These are phyloP conservation scores for Pinna nobilis DNA, from an alignment of 1,140 invertebrate species.

Conservation along the genomic window DNA sequence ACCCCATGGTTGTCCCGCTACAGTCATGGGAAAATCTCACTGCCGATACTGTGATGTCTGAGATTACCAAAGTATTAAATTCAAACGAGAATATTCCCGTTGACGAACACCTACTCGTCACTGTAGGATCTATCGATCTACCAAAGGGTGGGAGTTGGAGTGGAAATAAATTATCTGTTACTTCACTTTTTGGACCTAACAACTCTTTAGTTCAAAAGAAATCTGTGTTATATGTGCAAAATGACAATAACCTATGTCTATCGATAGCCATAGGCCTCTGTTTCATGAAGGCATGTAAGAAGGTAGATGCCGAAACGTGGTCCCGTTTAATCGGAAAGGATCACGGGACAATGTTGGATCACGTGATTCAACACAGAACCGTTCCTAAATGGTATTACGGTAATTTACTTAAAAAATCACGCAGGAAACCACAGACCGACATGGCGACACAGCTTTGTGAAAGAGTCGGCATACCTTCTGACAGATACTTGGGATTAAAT, in stretches of 20 bases:
- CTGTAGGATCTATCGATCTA: constrained; percentile 19
- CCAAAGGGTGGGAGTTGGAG: constrained; percentile 13
- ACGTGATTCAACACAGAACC: constrained; percentile 19
- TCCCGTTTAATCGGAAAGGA: constrained; percentile 12
- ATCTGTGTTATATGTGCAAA: constrained; percentile 16
- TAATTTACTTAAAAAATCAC: constrained; percentile 11
- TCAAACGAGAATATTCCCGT: constrained; percentile 22
- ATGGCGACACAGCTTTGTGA: constrained; percentile 15
- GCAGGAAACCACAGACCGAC: not conserved
- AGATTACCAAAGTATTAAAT: constrained; percentile 31
- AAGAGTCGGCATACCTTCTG: not conserved
- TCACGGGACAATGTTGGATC: not conserved
- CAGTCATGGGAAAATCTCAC: constrained; percentile 23
- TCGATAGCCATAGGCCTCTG: constrained; percentile 23
- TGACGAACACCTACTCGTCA: constrained; percentile 23
- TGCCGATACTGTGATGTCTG: constrained; percentile 23
- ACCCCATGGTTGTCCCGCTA: constrained; percentile 23
- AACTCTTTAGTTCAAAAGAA: constrained; percentile 14
- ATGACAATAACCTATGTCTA: constrained; percentile 26
- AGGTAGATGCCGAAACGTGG: constrained; percentile 16
- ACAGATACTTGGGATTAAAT: constrained; percentile 14
- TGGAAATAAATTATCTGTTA: constrained; percentile 22
- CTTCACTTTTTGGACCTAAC: constrained; percentile 16
- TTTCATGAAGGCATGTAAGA: constrained; percentile 22
- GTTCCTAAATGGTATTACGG: constrained; percentile 23